phyloP scores from a whole-genome alignment of 2,113 vertebrate genomes.

The Takifugu flavidus region DNA sequence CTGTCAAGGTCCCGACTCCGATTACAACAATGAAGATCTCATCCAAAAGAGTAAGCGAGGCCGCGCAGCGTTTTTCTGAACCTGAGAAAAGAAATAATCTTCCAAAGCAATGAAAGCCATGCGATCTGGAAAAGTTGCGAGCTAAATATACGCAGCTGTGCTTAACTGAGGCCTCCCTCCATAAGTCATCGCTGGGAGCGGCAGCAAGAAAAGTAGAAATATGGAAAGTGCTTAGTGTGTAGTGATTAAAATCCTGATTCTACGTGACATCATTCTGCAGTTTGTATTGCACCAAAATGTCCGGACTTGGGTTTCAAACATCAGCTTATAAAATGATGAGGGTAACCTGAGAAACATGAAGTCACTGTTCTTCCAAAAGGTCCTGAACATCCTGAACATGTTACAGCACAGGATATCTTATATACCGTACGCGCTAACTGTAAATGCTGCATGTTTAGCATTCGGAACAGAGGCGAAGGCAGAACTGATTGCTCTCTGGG shows the following conservation, averaged over 20 bases:
- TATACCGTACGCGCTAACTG: not conserved
- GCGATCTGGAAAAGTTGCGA: conserved; percentile 24
- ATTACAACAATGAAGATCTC: conserved; percentile 96
- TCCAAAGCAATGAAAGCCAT: conserved; percentile 8
- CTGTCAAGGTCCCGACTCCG: conserved; percentile 82
- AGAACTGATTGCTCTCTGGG: too few relatives aligned
- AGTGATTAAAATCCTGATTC: conserved; percentile 40
- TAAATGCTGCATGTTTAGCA: too few relatives aligned
- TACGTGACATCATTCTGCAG: conserved; percentile 29
- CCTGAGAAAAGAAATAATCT: conserved; percentile 10
- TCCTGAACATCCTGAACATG: conserved; percentile 20
- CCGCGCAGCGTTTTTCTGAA: conserved; percentile 2
- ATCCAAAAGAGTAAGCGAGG: conserved; percentile 89
- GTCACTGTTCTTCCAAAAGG: conserved; percentile 25
- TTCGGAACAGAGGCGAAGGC: too few relatives aligned
- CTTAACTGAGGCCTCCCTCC: conserved; percentile 6
- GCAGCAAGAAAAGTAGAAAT: conserved; percentile 26
- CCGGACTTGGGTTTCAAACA: conserved; percentile 45
- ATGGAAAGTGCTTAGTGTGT: conserved; percentile 26
- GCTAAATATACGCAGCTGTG: conserved; percentile 21
- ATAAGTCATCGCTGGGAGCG: conserved; percentile 30
- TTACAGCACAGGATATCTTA: conserved; percentile 4
- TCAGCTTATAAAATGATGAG: conserved; percentile 46
- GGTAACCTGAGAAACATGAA: conserved; percentile 39
- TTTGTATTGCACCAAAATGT: conserved; percentile 34